Base-by-base conservation (phyloP, 2,797 vertebrate genomes). In the Peromyscus attwateri region DNA sequence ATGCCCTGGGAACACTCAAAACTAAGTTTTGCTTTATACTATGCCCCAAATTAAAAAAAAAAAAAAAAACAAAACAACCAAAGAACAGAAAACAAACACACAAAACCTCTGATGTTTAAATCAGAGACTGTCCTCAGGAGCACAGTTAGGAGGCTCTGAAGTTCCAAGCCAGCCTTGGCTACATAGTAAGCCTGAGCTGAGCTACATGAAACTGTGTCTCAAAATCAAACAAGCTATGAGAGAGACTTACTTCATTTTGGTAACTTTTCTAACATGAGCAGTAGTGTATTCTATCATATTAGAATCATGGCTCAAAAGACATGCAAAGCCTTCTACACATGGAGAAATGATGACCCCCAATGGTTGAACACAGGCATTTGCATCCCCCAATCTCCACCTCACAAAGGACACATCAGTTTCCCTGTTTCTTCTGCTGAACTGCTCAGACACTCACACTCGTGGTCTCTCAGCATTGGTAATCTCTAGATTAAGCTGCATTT, bases 291-390 rank as follows among this genome's bases (percentile, higher is more conserved):
- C 49, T 95, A 83, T 23, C 62, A 52, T 80, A 57, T 57, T n/a
- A 94, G 66, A 40, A 83, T 77, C 70, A 43, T 14, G 52, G 79
- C 85, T 84, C 37, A 89, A 85, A 66, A 95, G 90, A 66, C 23
- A 55, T 0, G 19, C 55, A 89, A 87, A 90, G 73, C 68, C 73
- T 4, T 97, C 82, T 87, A 95, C 95, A 80, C 0, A 0, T 92
- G 70, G 98, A 94, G 95, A 96, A 98, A 98, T 34, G 93, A 98
- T 97, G 98, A 97, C 98, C 98, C 98, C 98, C 98, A 68, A 96
- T 98, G 98, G 98, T 21, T 91, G 95, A 37, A 37, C 2, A 13
- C 13, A 94, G 49, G 93, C 85, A 97, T 0, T 85, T 77, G 84
- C 77, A 90, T 66, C 71, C 71, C 46, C 81, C 87, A 66, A 19